Percentiles rank a stretch among this genome's conserved stretches.
These are phyloP conservation scores for Drosophila insularis DNA, from an alignment of 1,140 invertebrate genomes.

Conservation along the genomic window DNA sequence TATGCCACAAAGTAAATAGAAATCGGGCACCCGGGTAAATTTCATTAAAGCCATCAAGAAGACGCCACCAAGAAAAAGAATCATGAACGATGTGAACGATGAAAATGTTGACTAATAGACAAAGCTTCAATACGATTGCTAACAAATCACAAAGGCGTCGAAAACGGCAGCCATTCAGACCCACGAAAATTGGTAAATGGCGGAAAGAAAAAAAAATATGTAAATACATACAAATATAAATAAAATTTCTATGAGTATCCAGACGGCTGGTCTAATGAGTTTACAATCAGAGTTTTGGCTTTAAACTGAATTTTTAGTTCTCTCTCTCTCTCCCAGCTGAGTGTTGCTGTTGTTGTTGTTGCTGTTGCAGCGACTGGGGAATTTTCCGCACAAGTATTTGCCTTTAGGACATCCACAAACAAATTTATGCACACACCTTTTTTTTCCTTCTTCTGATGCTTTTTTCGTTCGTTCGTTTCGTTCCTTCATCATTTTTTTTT, in stretches of 20 bases:
- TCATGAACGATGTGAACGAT: slow-evolving; percentile 15
- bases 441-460: slow-evolving; percentile 20
- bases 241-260: too few relatives aligned
- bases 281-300: slow-evolving; percentile 60
- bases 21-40: slow-evolving; percentile 66
- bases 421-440: slow-evolving; percentile 77
- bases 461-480: neutral
- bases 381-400: slow-evolving; percentile 60
- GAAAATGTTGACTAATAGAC: slow-evolving; percentile 67
- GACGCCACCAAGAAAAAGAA: slow-evolving; percentile 18
- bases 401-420: slow-evolving; percentile 57
- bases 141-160: too few relatives aligned
- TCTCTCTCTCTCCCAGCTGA: slow-evolving; percentile 35
- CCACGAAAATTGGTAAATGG: too few relatives aligned
- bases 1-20: slow-evolving; percentile 75
- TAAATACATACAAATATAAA: too few relatives aligned
- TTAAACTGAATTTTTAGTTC: slow-evolving; percentile 62
- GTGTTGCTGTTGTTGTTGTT: slow-evolving; percentile 21
- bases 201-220: too few relatives aligned
- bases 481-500: slow-evolving; percentile 29
- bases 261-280: slow-evolving; percentile 54
- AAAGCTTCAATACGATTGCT: slow-evolving; percentile 66
- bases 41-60: slow-evolving; percentile 62
- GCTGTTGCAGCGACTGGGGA: slow-evolving; percentile 25
- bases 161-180: too few relatives aligned